A percentile compares a stretch with the other conserved stretches of the same genome.
Conservation (phyloP, 37 sponge, comb jelly and placozoan species). For the Tethya wilhelma region DNA sequence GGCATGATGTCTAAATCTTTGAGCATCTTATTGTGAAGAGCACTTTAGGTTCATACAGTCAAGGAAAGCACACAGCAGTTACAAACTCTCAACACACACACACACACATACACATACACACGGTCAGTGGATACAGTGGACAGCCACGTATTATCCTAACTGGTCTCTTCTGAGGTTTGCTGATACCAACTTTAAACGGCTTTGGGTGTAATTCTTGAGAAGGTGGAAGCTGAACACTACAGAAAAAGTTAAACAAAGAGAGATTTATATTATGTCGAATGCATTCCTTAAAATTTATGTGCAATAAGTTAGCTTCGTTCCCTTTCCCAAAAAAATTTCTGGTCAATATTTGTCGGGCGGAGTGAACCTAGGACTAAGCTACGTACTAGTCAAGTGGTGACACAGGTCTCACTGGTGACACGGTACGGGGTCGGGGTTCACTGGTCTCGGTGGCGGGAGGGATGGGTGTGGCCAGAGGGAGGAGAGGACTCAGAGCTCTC, state of each 20-base stretch:
- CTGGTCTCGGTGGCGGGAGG: conserved; percentile 28
- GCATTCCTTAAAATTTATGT: background rate
- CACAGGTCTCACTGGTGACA: background rate
- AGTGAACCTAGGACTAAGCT: background rate
- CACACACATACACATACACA: no score
- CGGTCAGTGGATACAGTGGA: conserved; percentile 64
- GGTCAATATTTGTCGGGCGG: no score
- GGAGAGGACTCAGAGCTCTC: conserved; percentile 3
- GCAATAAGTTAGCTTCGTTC: background rate
- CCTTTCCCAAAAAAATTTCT: background rate
- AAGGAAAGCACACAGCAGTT: background rate
- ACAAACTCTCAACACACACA: no score
- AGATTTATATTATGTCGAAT: background rate
- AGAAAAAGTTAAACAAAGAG: background rate
- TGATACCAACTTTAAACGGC: conserved; percentile 40
- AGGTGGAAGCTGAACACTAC: conserved; percentile 13
- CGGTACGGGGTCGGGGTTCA: conserved; percentile 1
- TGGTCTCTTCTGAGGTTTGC: conserved; percentile 19
- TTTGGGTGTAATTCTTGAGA: conserved; percentile 1
- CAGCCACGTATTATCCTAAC: conserved; percentile 20
- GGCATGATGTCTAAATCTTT: conserved; percentile 34
- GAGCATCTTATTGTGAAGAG: conserved; percentile 49
- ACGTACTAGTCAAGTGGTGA: background rate
- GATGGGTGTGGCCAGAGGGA: background rate
- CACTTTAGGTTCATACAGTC: conserved; percentile 20